Base-by-base conservation (phyloP, 53 echinoderm and acorn worm species). In the Actinopyga echinites region DNA sequence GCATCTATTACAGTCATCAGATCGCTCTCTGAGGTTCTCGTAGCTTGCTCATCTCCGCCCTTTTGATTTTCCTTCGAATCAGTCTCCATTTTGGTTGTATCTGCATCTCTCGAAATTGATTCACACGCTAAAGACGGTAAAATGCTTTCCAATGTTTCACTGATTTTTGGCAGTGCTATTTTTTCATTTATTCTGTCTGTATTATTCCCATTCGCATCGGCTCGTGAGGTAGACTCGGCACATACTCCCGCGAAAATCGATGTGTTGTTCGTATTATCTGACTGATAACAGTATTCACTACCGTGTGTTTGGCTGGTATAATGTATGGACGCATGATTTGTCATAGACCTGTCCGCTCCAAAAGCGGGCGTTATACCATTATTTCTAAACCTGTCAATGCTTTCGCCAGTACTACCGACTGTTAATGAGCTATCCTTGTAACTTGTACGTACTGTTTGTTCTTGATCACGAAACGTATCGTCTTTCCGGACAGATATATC, bases 1-100 rank as follows among this genome's bases (percentile, higher is more conserved):
- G 83, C 58, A 34, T 84, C 89, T 23, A 89, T 79, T 43, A 84
- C 89, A 56, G 75, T 65, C 77, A 77, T 80, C 35, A 80, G 19
- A 30, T 80, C 81, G 34, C 21, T 83, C 49, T 77, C 88, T 23
- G 84, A 38, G 65, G 83, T 58, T 17, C 17, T 49, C 43, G 73
- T 68, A 30, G 79, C 66, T 79, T 82, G 69, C 57, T 73, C 89
- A 69, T 65, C 79, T 31, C 75, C 75, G 49, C 56, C 56, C 24
- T 40, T 71, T 42, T 44, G 40, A 30, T 77, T 77, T 54, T 77
- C 55, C 56, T 77, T 77, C 29, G 77, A 13, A 53, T 55, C 56
- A 1, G 77, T 53, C 34, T 33, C 81, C 81, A 80, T 80, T 37
- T 80, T 80, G 61, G 61, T 21, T 61, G 12, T 62, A 62, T 33